phyloP scores from a whole-genome alignment of 2,113 vertebrate genomes.

The Toxotes jaculatrix region DNA sequence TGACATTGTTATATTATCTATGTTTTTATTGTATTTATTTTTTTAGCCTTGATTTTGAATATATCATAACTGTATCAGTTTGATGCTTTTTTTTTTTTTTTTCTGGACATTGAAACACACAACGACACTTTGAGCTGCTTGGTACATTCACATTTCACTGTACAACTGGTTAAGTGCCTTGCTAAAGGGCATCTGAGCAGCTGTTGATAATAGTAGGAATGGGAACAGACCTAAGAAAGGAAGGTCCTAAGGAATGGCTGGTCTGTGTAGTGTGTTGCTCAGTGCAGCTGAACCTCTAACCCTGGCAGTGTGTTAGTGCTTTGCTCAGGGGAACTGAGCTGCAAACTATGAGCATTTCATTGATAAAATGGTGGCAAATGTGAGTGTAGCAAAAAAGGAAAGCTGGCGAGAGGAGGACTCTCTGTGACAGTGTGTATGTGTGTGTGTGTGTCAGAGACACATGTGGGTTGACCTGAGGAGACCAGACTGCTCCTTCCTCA shows the following conservation, averaged over 20 bases:
- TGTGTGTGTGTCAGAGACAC: conserved; percentile 37
- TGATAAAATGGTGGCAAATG: conserved; percentile 56
- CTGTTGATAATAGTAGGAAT: background rate
- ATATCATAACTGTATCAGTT: background rate
- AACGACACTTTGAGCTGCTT: background rate
- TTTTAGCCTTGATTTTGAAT: background rate
- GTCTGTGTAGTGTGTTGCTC: background rate
- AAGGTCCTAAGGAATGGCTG: background rate
- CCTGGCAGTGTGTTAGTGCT: conserved; percentile 1
- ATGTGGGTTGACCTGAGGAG: conserved; percentile 73
- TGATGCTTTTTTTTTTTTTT: background rate
- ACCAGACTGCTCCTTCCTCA: conserved; percentile 65
- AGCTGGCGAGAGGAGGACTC: conserved; percentile 26
- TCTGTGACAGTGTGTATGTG: background rate
- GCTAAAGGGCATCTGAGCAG: background rate
- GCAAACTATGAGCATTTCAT: conserved; percentile 29
- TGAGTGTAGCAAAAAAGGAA: background rate
- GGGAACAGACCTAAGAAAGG: background rate
- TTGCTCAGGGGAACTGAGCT: conserved; percentile 5
- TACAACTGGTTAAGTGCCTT: background rate
- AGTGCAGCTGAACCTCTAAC: background rate
- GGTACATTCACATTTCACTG: background rate
- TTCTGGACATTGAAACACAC: background rate
- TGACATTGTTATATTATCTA: background rate
- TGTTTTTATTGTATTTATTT: background rate